A percentile compares a stretch with the other conserved stretches of the same genome.
These are phyloP conservation scores for Sitobion miscanthi DNA, from an alignment of 1,140 invertebrate species.

Conservation along the genomic window DNA sequence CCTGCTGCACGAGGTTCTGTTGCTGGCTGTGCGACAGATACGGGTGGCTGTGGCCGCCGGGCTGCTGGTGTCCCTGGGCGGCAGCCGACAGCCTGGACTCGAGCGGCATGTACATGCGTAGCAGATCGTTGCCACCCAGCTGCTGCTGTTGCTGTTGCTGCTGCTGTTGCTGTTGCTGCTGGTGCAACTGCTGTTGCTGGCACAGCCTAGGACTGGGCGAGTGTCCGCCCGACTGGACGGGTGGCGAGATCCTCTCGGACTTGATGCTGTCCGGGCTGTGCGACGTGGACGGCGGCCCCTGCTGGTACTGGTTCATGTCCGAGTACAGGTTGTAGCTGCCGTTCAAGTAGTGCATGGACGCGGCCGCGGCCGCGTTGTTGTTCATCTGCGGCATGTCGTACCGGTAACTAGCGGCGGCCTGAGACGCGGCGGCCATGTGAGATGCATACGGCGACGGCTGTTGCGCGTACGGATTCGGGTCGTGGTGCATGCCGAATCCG, in stretches of 20 bases:
- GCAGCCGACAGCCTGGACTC: slow-evolving; percentile 45
- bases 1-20: slow-evolving; percentile 39
- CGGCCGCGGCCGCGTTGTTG: slow-evolving; percentile 67
- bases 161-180: slow-evolving; percentile 56
- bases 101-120: slow-evolving; percentile 54
- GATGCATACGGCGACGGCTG: slow-evolving; percentile 73
- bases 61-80: slow-evolving; percentile 42
- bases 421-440: slow-evolving; percentile 63
- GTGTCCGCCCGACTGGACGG: slow-evolving; percentile 68
- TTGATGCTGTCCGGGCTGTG: slow-evolving; percentile 85
- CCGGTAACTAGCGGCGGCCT: slow-evolving; percentile 62
- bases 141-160: slow-evolving; percentile 57
- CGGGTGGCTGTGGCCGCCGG: not conserved
- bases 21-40: slow-evolving; percentile 38
- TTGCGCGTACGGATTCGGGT: slow-evolving; percentile 78
- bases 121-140: slow-evolving; percentile 56
- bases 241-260: slow-evolving; percentile 79
- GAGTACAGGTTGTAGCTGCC: slow-evolving; percentile 74
- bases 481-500: slow-evolving; percentile 73
- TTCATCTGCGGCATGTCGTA: slow-evolving; percentile 87
- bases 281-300: slow-evolving; percentile 63
- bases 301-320: slow-evolving; percentile 66
- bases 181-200: slow-evolving; percentile 59
- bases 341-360: slow-evolving; percentile 79
- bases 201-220: slow-evolving; percentile 60